These are phyloP conservation scores for Intellagama lesueurii DNA, from an alignment of 2,797 vertebrate species.

Conservation along the genomic window DNA sequence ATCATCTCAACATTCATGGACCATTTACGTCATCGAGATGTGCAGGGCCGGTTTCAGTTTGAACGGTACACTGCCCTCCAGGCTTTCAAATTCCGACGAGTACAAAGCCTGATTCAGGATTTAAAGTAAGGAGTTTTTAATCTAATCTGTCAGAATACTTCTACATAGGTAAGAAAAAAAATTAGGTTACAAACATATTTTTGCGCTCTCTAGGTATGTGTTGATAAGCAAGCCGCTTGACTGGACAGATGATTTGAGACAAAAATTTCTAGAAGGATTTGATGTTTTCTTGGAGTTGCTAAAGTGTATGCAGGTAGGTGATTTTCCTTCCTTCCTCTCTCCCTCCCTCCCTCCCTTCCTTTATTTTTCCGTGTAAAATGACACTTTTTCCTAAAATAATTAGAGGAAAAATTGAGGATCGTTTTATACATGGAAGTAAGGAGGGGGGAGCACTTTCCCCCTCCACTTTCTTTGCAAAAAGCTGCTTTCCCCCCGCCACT, in stretches of 20 bases:
- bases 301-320: slow-evolving; percentile 95
- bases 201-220: slow-evolving; percentile 85
- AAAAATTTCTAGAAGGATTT: slow-evolving; percentile 93
- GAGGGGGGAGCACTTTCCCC: too few species aligned
- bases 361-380: too few species aligned
- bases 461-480: too few species aligned
- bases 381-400: too few species aligned
- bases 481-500: too few species aligned
- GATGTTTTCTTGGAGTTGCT: slow-evolving; percentile 93
- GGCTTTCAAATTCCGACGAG: slow-evolving; percentile 94
- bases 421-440: too few species aligned
- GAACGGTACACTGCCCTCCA: slow-evolving; percentile 95
- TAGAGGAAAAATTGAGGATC: too few species aligned
- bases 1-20: slow-evolving; percentile 97
- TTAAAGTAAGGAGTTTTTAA: slow-evolving; percentile 84
- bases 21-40: slow-evolving; percentile 91
- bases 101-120: slow-evolving; percentile 95
- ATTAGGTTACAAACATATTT: slow-evolving; percentile 38
- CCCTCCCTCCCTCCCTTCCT: too few species aligned
- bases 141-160: slow-evolving; percentile 22
- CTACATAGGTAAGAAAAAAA: background rate
- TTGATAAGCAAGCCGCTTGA: slow-evolving; percentile 91
- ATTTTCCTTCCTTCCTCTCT: background rate
- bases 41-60: slow-evolving; percentile 95
- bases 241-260: slow-evolving; percentile 89